Conservation (phyloP, 2,888 invertebrate species). For the Aporophyla nigra region DNA sequence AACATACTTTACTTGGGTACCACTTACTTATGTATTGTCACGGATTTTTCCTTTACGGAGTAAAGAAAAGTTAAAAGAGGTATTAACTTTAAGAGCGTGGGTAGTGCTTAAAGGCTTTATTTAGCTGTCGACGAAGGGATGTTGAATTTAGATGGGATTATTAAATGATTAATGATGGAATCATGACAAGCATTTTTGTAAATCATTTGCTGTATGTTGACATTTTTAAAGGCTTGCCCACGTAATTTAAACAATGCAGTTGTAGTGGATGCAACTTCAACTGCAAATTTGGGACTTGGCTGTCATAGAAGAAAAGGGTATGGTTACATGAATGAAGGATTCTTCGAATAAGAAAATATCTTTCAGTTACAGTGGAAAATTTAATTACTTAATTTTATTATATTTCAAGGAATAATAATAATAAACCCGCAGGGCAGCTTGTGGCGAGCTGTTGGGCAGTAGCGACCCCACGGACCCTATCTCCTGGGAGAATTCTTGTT, state of each 20-base stretch:
- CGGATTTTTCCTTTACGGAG: conserved; percentile 27
- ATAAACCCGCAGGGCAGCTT: no score
- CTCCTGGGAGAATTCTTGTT: no score
- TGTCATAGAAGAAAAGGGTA: no score
- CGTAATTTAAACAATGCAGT: background rate
- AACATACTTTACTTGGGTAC: conserved; percentile 36
- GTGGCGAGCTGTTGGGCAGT: no score
- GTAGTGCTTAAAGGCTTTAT: conserved; percentile 38
- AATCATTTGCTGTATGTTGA: background rate
- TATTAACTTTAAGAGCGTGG: conserved; percentile 37
- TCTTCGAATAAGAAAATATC: no score
- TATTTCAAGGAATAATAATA: no score
- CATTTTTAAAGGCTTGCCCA: background rate
- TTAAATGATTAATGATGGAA: conserved; percentile 33
- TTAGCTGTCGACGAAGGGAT: conserved; percentile 39
- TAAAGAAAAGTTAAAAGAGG: conserved; percentile 36
- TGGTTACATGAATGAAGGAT: no score
- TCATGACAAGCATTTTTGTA: conserved; percentile 23
- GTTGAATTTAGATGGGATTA: conserved; percentile 48
- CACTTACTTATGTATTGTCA: conserved; percentile 40
- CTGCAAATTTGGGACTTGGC: background rate
- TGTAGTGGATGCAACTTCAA: background rate
- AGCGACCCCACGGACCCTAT: no score
- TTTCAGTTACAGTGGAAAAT: no score
- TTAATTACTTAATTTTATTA: no score